phyloP scores from a whole-genome alignment of 2,888 invertebrate species.

The Rhorus exstirpatorius region DNA sequence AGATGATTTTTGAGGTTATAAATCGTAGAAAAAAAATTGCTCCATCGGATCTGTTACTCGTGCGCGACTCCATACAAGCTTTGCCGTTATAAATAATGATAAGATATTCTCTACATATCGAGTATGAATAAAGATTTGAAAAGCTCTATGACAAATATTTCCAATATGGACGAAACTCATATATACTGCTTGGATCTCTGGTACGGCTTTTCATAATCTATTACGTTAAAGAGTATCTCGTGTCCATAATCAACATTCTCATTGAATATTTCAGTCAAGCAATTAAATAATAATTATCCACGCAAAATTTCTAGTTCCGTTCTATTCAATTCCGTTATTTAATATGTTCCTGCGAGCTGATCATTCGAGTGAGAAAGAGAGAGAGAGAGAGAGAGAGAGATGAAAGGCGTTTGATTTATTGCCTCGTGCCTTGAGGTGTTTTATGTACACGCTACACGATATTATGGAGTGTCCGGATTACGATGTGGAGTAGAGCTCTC shows the following conservation, averaged over 20 bases:
- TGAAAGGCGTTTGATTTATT: constrained; percentile 46
- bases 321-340: constrained; percentile 30
- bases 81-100: too few relatives aligned
- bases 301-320: constrained; percentile 12
- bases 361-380: neutral
- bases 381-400: constrained; percentile 26
- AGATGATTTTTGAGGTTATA: neutral
- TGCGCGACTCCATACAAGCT: too few relatives aligned
- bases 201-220: neutral
- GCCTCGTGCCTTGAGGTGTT: constrained; percentile 48
- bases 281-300: constrained; percentile 34
- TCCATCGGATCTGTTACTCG: too few relatives aligned
- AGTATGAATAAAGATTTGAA: too few relatives aligned
- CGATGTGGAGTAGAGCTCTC: constrained; percentile 71
- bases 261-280: neutral
- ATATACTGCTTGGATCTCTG: neutral
- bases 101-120: too few relatives aligned
- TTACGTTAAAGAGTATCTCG: neutral
- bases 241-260: neutral
- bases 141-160: neutral
- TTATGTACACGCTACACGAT: constrained; percentile 62
- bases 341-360: neutral
- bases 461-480: constrained; percentile 67
- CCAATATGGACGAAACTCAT: neutral
- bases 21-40: too few relatives aligned